phyloP scores from a whole-genome alignment of 2,797 vertebrate genomes.

The Sarcoramphus papa region DNA sequence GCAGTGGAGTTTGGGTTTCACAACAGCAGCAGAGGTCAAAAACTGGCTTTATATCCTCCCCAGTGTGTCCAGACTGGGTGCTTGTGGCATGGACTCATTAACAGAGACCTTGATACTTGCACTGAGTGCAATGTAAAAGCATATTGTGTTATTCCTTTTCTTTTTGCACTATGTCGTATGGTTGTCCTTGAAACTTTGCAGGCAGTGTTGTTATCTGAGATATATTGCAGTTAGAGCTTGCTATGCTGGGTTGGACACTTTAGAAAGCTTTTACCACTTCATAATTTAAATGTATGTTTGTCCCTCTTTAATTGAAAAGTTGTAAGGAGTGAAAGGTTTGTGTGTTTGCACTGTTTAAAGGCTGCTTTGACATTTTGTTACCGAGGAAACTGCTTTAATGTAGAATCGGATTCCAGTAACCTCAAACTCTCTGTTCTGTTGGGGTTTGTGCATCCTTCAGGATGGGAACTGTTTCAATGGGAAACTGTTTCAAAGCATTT shows the following conservation, averaged over 20 bases:
- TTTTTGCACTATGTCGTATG: not conserved
- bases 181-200: not conserved
- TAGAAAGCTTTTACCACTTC: not conserved
- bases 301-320: not conserved
- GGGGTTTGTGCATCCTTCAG: not conserved
- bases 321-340: not conserved
- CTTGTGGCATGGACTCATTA: not conserved
- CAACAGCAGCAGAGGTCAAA: not conserved
- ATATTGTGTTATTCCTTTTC: not conserved
- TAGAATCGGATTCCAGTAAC: not conserved
- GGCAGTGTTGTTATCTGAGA: not conserved
- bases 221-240: not conserved
- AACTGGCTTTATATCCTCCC: not conserved
- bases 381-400: slow-evolving; percentile 24
- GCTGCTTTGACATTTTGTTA: slow-evolving; percentile 11
- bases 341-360: not conserved
- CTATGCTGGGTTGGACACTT: not conserved
- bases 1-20: not conserved
- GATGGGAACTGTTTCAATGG: not conserved
- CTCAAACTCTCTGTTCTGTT: not conserved
- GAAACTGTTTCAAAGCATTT: not conserved
- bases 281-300: not conserved
- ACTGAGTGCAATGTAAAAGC: not conserved
- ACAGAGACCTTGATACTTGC: not conserved
- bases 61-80: not conserved